Conservation (phyloP, 2,888 invertebrate species). For the Amorpha juglandis region DNA sequence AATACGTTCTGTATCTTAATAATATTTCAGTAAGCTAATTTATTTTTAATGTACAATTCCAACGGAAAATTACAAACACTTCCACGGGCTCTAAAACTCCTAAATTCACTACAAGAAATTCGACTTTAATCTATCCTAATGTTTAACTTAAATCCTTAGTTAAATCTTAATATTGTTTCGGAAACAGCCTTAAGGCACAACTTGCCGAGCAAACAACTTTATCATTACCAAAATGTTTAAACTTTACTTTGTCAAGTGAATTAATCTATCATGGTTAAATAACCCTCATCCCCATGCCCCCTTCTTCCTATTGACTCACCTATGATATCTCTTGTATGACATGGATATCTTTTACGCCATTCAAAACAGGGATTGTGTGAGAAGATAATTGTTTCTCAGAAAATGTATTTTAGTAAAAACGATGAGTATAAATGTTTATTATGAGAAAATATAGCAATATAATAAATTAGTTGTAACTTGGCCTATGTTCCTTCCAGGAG, state of each 20-base stretch:
- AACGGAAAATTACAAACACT: not conserved
- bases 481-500: no score
- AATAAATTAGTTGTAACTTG: no score
- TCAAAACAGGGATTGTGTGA: no score
- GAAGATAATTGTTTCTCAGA: no score
- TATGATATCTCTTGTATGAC: not conserved
- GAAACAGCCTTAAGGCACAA: slow-evolving; percentile 20
- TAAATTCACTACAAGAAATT: slow-evolving; percentile 10
- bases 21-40: no score
- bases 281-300: not conserved
- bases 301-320: not conserved
- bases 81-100: not conserved
- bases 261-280: slow-evolving; percentile 23
- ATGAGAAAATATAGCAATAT: no score
- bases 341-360: not conserved
- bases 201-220: slow-evolving; percentile 23
- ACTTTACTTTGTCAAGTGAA: slow-evolving; percentile 28
- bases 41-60: not conserved
- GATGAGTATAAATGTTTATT: no score
- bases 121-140: slow-evolving; percentile 14
- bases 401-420: no score
- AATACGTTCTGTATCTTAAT: not conserved
- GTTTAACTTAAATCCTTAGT: slow-evolving; percentile 16
- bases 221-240: slow-evolving; percentile 24
- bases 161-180: slow-evolving; percentile 15